Conservation (phyloP, 2,797 vertebrate species). For the Cyclopterus lumpus region DNA sequence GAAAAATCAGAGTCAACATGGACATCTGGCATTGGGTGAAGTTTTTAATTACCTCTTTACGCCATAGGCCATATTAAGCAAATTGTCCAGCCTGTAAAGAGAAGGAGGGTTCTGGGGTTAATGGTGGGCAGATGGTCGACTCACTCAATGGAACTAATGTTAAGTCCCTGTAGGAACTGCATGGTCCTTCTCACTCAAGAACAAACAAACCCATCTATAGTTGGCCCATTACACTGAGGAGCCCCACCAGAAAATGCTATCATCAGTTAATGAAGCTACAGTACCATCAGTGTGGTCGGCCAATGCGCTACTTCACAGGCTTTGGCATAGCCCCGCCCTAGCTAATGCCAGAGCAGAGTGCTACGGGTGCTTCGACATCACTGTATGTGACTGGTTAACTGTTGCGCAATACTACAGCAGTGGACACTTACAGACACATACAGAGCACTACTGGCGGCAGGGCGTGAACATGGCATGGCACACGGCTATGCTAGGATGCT, state of each 20-base stretch:
- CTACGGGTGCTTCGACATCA: constrained; percentile 38
- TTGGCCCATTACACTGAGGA: constrained; percentile 86
- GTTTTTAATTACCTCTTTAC: constrained; percentile 99
- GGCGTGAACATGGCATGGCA: constrained; percentile 34
- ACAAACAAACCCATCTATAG: constrained; percentile 84
- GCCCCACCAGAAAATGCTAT: constrained; percentile 79
- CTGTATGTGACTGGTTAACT: constrained; percentile 26
- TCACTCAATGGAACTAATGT: constrained; percentile 99
- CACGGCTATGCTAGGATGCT: constrained; percentile 24
- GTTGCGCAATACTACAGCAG: constrained; percentile 27
- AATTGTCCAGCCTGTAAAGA: constrained; percentile 99
- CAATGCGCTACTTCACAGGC: constrained; percentile 22
- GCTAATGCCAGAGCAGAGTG: constrained; percentile 39
- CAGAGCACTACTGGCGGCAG: constrained; percentile 25
- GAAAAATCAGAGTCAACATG: constrained; percentile 95
- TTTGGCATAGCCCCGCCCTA: constrained; percentile 11
- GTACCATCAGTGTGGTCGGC: constrained; percentile 63
- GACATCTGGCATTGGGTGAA: constrained; percentile 99
- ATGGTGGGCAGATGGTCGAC: constrained; percentile 99
- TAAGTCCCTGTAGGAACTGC: constrained; percentile 85
- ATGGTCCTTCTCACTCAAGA: constrained; percentile 84
- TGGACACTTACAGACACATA: constrained; percentile 43
- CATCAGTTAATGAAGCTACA: constrained; percentile 70
- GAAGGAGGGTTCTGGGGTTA: constrained; percentile 99
- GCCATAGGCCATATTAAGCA: constrained; percentile 99